These are phyloP conservation scores for Idaea aversata DNA, from an alignment of 2,888 invertebrate species.

Conservation along the genomic window DNA sequence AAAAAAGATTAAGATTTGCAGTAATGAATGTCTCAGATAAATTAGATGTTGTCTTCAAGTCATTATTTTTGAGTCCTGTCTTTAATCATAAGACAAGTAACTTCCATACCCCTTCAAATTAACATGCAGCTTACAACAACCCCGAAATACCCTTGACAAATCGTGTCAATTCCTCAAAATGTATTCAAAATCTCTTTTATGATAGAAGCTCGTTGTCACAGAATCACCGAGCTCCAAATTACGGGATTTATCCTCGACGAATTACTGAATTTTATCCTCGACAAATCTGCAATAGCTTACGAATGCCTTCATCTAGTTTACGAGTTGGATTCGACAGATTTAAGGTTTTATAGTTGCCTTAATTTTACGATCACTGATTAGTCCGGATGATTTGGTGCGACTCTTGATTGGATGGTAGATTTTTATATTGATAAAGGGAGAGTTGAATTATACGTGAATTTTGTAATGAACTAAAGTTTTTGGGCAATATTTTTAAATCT, in stretches of 20 bases:
- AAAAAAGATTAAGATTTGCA: too few species aligned
- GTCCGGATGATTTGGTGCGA: conserved; percentile 30
- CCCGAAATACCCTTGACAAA: conserved; percentile 8
- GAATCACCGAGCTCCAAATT: conserved; percentile 46
- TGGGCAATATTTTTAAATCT: too few species aligned
- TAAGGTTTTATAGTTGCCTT: conserved; percentile 56
- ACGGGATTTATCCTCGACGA: conserved; percentile 45
- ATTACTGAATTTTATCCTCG: conserved; percentile 18
- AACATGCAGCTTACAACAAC: conserved; percentile 6
- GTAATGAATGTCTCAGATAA: too few species aligned
- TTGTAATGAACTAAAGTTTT: conserved; percentile 3
- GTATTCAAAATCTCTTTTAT: conserved; percentile 14
- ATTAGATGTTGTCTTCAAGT: too few species aligned
- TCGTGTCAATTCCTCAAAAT: conserved; percentile 20
- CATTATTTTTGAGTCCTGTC: neutral
- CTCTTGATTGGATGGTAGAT: conserved; percentile 23
- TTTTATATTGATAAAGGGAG: conserved; percentile 26
- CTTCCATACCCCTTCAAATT: neutral
- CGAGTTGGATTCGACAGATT: conserved; percentile 42
- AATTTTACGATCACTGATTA: conserved; percentile 57
- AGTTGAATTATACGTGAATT: neutral
- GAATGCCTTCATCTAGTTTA: conserved; percentile 59
- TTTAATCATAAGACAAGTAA: neutral
- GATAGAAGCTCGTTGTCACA: conserved; percentile 38
- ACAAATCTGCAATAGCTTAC: conserved; percentile 52